phyloP scores from a whole-genome alignment of 2,797 vertebrate genomes.

The Odontamblyopus lacepedii region DNA sequence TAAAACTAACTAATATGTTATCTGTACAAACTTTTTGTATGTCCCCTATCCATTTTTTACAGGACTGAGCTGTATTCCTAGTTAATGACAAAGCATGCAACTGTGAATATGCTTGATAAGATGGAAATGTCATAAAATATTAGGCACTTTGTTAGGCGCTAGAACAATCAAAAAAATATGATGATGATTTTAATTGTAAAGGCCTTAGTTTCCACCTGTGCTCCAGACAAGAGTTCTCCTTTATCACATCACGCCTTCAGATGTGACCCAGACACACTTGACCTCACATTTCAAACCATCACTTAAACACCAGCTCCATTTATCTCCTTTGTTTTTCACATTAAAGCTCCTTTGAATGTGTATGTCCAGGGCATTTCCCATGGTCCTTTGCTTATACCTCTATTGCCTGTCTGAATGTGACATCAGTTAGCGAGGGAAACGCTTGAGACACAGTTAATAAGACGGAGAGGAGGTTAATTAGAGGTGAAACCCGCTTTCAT shows the following conservation, averaged over 20 bases:
- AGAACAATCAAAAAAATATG: background rate
- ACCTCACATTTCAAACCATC: slow-evolving; percentile 4
- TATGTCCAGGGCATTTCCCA: background rate
- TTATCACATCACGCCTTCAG: background rate
- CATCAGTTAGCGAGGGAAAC: background rate
- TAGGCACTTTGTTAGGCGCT: no score
- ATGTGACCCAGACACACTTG: background rate
- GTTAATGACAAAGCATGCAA: no score
- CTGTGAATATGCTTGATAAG: no score
- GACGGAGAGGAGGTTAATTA: slow-evolving; percentile 47
- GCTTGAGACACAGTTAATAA: slow-evolving; percentile 22
- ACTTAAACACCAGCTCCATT: background rate
- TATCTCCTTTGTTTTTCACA: background rate
- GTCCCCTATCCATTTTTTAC: no score
- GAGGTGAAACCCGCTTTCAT: slow-evolving; percentile 36
- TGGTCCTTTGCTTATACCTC: background rate
- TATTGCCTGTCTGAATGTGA: slow-evolving; percentile 17
- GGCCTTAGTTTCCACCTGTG: background rate
- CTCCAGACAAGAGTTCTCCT: slow-evolving; percentile 17
- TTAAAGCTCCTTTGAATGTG: background rate
- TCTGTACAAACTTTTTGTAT: no score
- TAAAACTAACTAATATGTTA: no score
- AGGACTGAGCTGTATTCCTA: no score
- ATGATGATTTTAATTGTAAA: background rate
- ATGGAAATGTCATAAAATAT: no score